Conservation (phyloP, 2,113 vertebrate genomes). For the Syrrhaptes paradoxus region DNA sequence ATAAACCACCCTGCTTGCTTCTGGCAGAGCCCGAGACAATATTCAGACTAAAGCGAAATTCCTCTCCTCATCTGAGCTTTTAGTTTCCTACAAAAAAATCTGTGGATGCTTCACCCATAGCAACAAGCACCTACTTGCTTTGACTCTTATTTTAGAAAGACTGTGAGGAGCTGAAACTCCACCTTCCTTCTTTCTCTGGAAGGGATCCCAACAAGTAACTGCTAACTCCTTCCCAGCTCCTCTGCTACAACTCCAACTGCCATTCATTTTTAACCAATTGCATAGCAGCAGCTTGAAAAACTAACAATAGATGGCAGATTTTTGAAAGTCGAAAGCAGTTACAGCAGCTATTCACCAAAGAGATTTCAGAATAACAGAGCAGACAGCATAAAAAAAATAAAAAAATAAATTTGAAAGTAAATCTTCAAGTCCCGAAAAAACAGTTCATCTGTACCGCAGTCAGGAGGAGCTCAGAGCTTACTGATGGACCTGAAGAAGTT, state of each 20-base stretch:
- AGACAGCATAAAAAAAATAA: neutral
- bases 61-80: neutral
- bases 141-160: constrained; percentile 51
- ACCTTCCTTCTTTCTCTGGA: constrained; percentile 25
- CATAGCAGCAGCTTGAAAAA: neutral
- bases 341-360: neutral
- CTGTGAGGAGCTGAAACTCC: neutral
- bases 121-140: neutral
- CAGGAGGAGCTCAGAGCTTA: neutral
- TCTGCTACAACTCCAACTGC: constrained; percentile 6
- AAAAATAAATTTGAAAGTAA: neutral
- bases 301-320: neutral
- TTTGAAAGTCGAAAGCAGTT: neutral
- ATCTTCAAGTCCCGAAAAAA: neutral
- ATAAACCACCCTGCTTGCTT: neutral
- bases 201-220: constrained; percentile 33
- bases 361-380: neutral
- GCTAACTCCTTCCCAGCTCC: constrained; percentile 39
- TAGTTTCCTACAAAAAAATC: neutral
- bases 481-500: neutral
- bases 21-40: neutral
- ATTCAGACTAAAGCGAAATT: neutral
- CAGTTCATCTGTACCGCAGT: too few species aligned
- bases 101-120: neutral
- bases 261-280: constrained; percentile 10